Conservation (phyloP, 2,113 vertebrate genomes). For the Tetrax tetrax region DNA sequence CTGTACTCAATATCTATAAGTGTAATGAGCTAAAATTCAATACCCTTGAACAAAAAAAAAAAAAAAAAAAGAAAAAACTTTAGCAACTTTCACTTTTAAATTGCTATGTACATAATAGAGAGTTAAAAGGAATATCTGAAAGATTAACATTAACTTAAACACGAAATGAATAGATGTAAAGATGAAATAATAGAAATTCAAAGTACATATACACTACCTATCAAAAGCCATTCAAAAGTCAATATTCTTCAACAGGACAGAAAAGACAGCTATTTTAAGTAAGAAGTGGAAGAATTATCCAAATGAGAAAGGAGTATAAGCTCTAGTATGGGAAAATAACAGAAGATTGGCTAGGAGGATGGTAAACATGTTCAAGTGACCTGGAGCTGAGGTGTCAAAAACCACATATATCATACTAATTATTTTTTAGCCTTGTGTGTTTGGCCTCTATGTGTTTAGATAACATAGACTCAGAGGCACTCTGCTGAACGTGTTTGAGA, state of each 20-base stretch:
- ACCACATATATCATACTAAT: not conserved
- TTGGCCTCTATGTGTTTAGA: not conserved
- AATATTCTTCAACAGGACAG: not conserved
- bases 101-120: not conserved
- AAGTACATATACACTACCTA: not conserved
- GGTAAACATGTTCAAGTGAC: not conserved
- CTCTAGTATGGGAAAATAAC: not conserved
- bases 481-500: not conserved
- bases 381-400: not conserved
- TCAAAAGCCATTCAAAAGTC: not conserved
- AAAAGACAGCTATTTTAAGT: not conserved
- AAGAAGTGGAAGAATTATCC: not conserved
- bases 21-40: not conserved
- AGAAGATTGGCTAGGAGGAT: not conserved
- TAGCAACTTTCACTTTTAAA: not conserved
- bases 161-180: not conserved
- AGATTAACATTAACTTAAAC: not conserved
- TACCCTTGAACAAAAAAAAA: not conserved
- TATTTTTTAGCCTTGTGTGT: not conserved
- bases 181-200: not conserved
- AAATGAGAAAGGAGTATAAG: not conserved
- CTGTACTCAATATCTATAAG: not conserved
- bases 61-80: not conserved
- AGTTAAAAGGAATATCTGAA: not conserved
- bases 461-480: not conserved